These are phyloP conservation scores for Drosophila malerkotliana DNA, from an alignment of 1,140 invertebrate species.

Conservation along the genomic window DNA sequence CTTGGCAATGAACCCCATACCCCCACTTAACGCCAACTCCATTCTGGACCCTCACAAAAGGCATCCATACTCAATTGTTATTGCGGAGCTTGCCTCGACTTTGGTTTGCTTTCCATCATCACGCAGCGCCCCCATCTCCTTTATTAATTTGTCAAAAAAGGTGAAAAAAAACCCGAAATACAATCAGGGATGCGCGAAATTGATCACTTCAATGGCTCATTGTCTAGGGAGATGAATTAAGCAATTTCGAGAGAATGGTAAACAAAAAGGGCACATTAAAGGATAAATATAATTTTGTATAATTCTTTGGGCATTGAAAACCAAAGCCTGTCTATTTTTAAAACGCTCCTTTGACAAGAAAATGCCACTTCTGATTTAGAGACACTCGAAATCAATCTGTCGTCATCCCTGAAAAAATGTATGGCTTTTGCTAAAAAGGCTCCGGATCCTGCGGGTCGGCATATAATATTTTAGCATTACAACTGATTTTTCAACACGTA, in stretches of 20 bases:
- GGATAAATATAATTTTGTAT: neutral
- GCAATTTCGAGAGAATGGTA: neutral
- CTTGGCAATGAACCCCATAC: constrained; percentile 47
- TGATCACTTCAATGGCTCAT: neutral
- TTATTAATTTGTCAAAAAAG: constrained; percentile 68
- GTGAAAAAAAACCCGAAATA: constrained; percentile 19
- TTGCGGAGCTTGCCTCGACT: constrained; percentile 14
- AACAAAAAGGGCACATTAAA: neutral
- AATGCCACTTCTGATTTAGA: constrained; percentile 17
- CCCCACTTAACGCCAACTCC: constrained; percentile 25
- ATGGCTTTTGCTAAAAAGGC: constrained; percentile 16
- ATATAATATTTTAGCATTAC: constrained; percentile 80
- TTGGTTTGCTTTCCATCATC: constrained; percentile 32
- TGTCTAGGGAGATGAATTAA: neutral
- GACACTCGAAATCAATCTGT: constrained; percentile 31
- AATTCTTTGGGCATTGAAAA: too few relatives aligned
- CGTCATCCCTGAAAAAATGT: constrained; percentile 50
- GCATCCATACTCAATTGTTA: constrained; percentile 41
- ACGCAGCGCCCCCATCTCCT: neutral
- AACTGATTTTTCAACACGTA: constrained; percentile 77
- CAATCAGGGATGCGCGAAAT: constrained; percentile 3
- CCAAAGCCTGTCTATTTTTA: too few relatives aligned
- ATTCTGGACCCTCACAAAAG: constrained; percentile 9
- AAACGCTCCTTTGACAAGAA: neutral
- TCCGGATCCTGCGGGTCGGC: constrained; percentile 32